phyloP scores from a whole-genome alignment of 2,888 invertebrate species.

The Conops quadrifasciatus region DNA sequence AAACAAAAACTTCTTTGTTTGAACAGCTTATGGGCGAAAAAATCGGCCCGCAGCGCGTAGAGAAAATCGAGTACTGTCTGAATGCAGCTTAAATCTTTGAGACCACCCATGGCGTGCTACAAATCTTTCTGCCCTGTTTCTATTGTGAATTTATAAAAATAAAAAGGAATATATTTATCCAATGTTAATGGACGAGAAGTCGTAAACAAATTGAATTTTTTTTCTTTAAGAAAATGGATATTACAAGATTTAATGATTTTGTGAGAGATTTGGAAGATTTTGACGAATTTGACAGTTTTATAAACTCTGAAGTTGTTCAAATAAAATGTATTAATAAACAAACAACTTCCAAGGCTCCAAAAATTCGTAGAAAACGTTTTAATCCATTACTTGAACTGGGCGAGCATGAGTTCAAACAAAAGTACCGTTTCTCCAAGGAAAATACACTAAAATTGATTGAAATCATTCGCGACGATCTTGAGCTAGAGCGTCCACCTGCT shows the following conservation, averaged over 20 bases:
- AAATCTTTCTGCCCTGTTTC: no score
- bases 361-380: conserved; percentile 44
- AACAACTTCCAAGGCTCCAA: neutral
- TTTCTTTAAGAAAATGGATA: conserved; percentile 41
- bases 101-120: no score
- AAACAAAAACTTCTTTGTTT: no score
- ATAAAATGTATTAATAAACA: neutral
- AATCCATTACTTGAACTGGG: conserved; percentile 53
- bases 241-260: conserved; percentile 48
- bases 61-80: no score
- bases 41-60: no score
- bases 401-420: conserved; percentile 52
- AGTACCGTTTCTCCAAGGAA: conserved; percentile 56
- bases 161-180: no score
- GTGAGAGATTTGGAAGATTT: conserved; percentile 49
- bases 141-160: no score
- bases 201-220: no score
- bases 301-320: conserved; percentile 19
- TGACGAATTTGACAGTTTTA: conserved; percentile 40
- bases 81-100: no score
- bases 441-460: conserved; percentile 54
- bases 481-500: conserved; percentile 41
- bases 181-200: no score
- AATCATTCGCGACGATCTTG: conserved; percentile 56
- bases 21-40: no score